Base-by-base conservation (phyloP, 2,113 vertebrate genomes). In the Aplodontia rufa region DNA sequence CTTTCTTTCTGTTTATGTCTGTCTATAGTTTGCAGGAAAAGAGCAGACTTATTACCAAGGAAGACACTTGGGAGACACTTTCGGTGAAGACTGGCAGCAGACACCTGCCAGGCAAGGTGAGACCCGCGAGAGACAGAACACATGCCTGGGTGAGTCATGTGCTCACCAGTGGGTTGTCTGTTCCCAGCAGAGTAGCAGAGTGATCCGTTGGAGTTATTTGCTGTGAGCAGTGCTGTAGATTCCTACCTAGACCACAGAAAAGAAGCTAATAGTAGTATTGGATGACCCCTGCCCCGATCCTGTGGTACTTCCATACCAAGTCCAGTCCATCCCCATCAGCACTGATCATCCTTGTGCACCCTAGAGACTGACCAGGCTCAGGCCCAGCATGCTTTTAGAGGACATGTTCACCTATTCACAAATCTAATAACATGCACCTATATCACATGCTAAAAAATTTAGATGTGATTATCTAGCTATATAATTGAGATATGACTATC, bases 11-110 rank as follows among this genome's bases (percentile, higher is more conserved):
- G 26, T 68, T 78, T 94, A 68, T 78, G 55, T 49, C 3, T 97
- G 62, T 98, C 96, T 95, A 35, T 95, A 99, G 99, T 98, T 98
- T 97, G 71, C 97, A 97, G 98, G 98, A 97, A 99, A 98, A 96
- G 99, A 99, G 91, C 99, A 99, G 98, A 99, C 98, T 8, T 99
- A 99, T 98, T 99, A 99, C 97, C 99, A 99, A 96, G 99, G 99
- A 85, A 98, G 98, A 28, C 99, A 99, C 94, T 97, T 98, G 89
- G 98, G 98, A 96, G 99, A 99, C 47, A 98, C 97, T 74, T 98
- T 98, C 93, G 96, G 95, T 32, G 99, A 99, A 96, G 99, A 99
- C 68, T 98, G 98, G 98, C 99, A 98, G 94, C 95, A 98, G 4
- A 94, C 97, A 60, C 97, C 99, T 87, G 92, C 98, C 96, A 98